These are phyloP conservation scores for Bradysia coprophila DNA, from an alignment of 1,140 invertebrate genomes.

Conservation along the genomic window DNA sequence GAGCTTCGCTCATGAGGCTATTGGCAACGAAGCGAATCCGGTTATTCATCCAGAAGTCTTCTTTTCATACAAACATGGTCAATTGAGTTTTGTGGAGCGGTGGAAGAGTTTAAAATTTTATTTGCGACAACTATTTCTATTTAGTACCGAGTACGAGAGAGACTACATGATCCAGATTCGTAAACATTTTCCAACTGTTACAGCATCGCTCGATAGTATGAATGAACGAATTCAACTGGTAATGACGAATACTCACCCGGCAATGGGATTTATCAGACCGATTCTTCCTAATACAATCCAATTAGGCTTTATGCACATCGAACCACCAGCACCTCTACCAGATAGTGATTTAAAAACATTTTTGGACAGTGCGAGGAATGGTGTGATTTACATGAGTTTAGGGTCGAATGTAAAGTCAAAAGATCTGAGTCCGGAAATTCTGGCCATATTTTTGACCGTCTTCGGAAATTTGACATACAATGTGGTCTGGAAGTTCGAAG, in stretches of 20 bases:
- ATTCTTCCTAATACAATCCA: too few species aligned
- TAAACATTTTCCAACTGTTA: slow-evolving; percentile 33
- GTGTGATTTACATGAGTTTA: slow-evolving; percentile 29
- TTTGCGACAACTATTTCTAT: too few species aligned
- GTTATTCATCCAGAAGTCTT: slow-evolving; percentile 42
- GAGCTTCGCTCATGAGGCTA: slow-evolving; percentile 34
- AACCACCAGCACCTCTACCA: neutral
- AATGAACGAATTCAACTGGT: slow-evolving; percentile 46
- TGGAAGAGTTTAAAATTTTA: too few species aligned
- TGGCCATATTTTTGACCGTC: slow-evolving; percentile 14
- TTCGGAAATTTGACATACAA: slow-evolving; percentile 14
- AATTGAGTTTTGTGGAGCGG: slow-evolving; percentile 21
- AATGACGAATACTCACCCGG: slow-evolving; percentile 26
- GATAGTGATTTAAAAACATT: slow-evolving; percentile 16
- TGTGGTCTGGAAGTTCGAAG: slow-evolving; percentile 33
- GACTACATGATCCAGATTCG: slow-evolving; percentile 36
- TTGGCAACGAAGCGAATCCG: slow-evolving; percentile 30
- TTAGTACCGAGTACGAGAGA: too few species aligned
- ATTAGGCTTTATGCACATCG: too few species aligned
- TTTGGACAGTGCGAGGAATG: slow-evolving; percentile 20
- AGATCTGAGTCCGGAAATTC: slow-evolving; percentile 21
- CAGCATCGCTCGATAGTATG: slow-evolving; percentile 34
- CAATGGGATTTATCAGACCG: slow-evolving; percentile 25
- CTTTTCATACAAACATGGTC: slow-evolving; percentile 36
- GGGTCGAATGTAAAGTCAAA: slow-evolving; percentile 25